These are phyloP conservation scores for Alouatta palliata DNA, from an alignment of 2,113 vertebrate genomes.

Conservation along the genomic window DNA sequence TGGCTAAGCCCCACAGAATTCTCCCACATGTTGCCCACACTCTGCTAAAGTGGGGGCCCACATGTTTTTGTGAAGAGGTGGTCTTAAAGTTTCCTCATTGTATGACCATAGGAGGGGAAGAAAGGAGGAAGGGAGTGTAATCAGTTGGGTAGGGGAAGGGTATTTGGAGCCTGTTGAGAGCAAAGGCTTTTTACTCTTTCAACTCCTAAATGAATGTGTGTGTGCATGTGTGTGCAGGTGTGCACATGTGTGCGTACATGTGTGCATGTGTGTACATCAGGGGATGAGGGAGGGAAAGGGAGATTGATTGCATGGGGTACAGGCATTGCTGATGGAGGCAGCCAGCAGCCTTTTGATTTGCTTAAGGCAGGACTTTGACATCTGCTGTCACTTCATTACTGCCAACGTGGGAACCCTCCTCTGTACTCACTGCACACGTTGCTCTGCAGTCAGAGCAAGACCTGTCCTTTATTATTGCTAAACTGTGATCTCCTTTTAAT, in stretches of 20 bases:
- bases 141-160: neutral
- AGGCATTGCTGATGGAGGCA: neutral
- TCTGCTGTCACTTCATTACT: neutral
- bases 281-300: no score
- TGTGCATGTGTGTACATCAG: neutral
- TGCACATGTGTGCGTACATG: neutral
- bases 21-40: neutral
- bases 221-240: no score
- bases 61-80: neutral
- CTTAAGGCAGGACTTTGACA: neutral
- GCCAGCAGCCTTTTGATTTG: neutral
- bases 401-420: neutral
- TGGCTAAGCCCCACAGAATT: neutral
- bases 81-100: neutral
- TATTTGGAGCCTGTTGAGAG: neutral
- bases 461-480: neutral
- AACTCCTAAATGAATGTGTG: neutral
- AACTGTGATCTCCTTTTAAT: neutral
- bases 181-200: neutral
- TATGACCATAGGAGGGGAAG: rapidly evolving
- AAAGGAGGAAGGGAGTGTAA: neutral
- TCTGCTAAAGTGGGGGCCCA: neutral
- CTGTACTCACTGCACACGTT: no score
- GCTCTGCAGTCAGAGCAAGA: neutral
- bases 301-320: neutral